These are phyloP conservation scores for Mythimna ferrago DNA, from an alignment of 2,888 invertebrate genomes.

Conservation along the genomic window DNA sequence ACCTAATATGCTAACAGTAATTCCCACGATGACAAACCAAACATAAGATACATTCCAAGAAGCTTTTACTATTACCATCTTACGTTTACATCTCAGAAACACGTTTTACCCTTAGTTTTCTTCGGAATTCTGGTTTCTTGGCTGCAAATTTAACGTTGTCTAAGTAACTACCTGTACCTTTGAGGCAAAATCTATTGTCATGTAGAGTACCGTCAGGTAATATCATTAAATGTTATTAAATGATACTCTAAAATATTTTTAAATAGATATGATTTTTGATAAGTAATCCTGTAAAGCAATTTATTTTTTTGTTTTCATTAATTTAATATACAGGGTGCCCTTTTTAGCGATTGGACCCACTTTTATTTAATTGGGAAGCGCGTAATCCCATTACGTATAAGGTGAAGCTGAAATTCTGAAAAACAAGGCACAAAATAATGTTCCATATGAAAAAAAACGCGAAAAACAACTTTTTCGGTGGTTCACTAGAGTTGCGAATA, in stretches of 20 bases:
- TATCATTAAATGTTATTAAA: conserved; percentile 50
- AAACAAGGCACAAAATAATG: conserved; percentile 27
- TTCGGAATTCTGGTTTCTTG: conserved; percentile 25
- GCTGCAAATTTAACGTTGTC: conserved; percentile 42
- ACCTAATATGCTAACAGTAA: conserved; percentile 29
- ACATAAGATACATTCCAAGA: conserved; percentile 48
- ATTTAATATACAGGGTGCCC: conserved; percentile 27
- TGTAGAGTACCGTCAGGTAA: conserved; percentile 50
- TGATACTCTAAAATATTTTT: conserved; percentile 10
- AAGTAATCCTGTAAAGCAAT: conserved; percentile 29
- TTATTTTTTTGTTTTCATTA: conserved; percentile 21
- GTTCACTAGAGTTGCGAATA: not conserved
- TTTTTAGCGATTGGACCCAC: conserved; percentile 24
- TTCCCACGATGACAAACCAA: conserved; percentile 53
- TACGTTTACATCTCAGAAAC: conserved; percentile 43
- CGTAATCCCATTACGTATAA: conserved; percentile 39
- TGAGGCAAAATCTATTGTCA: conserved; percentile 50
- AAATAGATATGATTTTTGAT: conserved; percentile 28
- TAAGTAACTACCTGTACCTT: conserved; percentile 56
- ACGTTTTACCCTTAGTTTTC: conserved; percentile 25
- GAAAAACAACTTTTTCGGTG: not conserved
- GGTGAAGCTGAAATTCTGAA: conserved; percentile 24
- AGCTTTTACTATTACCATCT: conserved; percentile 46
- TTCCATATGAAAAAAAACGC: conserved; percentile 18
- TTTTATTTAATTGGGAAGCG: conserved; percentile 33